Conservation (phyloP, 1,140 invertebrate genomes). For the Parasteatoda tepidariorum region DNA sequence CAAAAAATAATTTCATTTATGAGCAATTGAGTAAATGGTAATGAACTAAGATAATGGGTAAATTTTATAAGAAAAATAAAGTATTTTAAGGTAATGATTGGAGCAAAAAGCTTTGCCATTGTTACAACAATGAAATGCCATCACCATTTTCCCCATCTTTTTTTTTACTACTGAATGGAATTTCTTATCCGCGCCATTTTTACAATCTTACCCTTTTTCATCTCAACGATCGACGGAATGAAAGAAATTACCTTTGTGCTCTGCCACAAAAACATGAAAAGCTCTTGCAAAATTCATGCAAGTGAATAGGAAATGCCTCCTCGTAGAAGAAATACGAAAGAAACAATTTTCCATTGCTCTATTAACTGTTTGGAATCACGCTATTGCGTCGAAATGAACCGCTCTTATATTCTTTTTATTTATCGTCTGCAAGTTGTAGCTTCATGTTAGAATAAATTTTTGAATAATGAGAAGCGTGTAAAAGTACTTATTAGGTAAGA, state of each 20-base stretch:
- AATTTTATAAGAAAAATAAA: no score
- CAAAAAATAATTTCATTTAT: no score
- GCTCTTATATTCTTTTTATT: neutral
- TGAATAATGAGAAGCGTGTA: neutral
- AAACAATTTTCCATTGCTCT: neutral
- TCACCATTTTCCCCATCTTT: neutral
- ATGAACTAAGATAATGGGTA: no score
- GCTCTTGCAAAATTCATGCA: slow-evolving; percentile 17
- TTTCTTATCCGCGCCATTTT: neutral
- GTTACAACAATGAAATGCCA: neutral
- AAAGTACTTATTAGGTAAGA: neutral
- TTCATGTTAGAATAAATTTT: neutral
- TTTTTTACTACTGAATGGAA: neutral
- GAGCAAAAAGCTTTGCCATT: no score
- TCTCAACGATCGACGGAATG: neutral
- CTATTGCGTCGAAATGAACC: neutral
- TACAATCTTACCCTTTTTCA: neutral
- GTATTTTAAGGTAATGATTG: no score
- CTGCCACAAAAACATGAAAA: neutral
- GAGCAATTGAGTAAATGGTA: no score
- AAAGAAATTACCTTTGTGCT: no score
- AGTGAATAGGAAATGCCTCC: neutral
- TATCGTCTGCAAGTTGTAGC: neutral
- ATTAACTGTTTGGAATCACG: slow-evolving; percentile 19
- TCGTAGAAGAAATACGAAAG: neutral